Conservation (phyloP, 53 echinoderm and acorn worm species). For the Paelopatides confundens region DNA sequence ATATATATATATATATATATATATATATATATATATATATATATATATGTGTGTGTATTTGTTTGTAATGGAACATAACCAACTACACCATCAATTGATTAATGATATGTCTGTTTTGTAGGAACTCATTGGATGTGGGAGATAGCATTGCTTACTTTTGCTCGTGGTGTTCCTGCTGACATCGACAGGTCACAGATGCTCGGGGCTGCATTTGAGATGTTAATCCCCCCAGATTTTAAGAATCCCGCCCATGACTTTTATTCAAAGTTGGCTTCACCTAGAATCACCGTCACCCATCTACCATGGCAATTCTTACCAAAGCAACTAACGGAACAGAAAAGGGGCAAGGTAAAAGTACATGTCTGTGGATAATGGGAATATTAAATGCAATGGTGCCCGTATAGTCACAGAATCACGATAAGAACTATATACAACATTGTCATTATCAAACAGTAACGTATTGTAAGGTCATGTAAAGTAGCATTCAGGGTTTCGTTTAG, state of each 20-base stretch:
- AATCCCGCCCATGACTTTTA: background rate
- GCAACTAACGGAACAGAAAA: constrained; percentile 3
- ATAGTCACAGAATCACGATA: too few species aligned
- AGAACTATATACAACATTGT: too few species aligned
- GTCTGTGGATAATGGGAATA: background rate
- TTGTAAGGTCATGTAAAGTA: too few species aligned
- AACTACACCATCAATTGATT: too few species aligned
- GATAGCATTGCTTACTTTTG: background rate
- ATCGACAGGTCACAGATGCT: background rate
- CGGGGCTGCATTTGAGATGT: background rate
- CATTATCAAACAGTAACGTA: too few species aligned
- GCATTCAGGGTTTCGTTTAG: too few species aligned
- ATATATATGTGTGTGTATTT: too few species aligned
- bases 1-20: too few species aligned
- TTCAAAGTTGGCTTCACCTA: background rate
- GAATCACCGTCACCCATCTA: background rate
- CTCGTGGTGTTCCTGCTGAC: background rate
- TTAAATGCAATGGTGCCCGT: too few species aligned
- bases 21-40: too few species aligned
- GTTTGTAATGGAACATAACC: too few species aligned
- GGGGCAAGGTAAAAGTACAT: constrained; percentile 7
- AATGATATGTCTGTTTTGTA: too few species aligned
- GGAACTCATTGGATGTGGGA: constrained; percentile 44
- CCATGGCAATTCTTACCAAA: constrained; percentile 21
- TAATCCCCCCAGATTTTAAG: background rate